These are phyloP conservation scores for Conus canariensis DNA, from an alignment of 2,888 invertebrate genomes.

Conservation along the genomic window DNA sequence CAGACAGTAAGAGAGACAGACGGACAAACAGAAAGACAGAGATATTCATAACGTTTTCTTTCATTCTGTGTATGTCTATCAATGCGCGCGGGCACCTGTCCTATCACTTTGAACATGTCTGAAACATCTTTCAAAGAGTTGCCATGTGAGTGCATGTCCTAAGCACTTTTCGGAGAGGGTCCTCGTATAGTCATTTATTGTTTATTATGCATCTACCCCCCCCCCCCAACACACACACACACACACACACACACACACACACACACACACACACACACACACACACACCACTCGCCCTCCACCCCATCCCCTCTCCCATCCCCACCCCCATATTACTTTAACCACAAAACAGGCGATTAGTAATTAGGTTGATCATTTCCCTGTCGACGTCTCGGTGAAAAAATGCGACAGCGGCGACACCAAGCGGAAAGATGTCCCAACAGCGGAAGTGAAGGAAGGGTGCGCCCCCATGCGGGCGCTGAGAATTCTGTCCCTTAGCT, in stretches of 20 bases:
- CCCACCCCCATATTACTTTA: not conserved
- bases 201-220: not conserved
- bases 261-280: not conserved
- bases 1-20: not conserved
- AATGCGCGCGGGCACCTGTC: no score
- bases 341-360: no score
- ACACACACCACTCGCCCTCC: not conserved
- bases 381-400: not conserved
- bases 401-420: not conserved
- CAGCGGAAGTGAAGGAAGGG: not conserved
- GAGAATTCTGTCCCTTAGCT: not conserved
- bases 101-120: no score
- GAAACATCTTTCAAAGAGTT: no score
- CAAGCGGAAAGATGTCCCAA: not conserved
- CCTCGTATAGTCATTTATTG: no score
- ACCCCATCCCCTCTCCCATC: no score
- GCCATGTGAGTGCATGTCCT: no score
- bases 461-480: slow-evolving; percentile 28
- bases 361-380: no score
- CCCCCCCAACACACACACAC: not conserved
- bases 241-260: not conserved
- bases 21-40: not conserved
- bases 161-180: no score
- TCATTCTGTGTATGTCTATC: no score
- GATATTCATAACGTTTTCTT: not conserved